Evolutionary conservation across 2,888 invertebrate genomes (phyloP).

Genomic region (Ceramica pisi): DNA sequence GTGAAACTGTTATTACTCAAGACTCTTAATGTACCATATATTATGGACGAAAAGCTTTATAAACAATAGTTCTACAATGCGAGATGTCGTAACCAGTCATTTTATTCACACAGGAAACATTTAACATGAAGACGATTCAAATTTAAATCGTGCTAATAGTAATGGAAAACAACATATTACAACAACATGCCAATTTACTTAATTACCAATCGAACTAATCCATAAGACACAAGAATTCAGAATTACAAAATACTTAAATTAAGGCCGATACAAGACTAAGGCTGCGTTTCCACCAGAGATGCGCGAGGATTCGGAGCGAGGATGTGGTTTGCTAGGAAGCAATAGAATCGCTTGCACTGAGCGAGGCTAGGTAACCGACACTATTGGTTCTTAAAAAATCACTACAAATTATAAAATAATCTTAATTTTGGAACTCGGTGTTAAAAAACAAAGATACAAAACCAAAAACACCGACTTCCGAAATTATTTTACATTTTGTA

Average conservation of each 20-base stretch:
- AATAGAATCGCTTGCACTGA: too few relatives aligned
- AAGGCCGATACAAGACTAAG: conserved; percentile 1
- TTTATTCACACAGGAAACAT: conserved; percentile 5
- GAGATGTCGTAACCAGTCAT: neutral
- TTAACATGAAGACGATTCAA: conserved; percentile 1
- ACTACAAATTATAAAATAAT: too few relatives aligned
- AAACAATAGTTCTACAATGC: neutral
- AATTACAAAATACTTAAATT: conserved; percentile 49
- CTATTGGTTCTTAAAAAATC: too few relatives aligned
- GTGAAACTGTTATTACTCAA: too few relatives aligned
- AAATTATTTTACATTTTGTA: too few relatives aligned
- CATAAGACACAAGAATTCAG: conserved; percentile 9
- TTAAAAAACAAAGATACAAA: too few relatives aligned
- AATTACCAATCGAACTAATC: conserved; percentile 43
- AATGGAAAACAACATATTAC: conserved; percentile 40
- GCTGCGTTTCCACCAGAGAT: neutral
- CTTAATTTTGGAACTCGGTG: too few relatives aligned
- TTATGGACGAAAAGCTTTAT: neutral
- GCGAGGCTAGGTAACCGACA: too few relatives aligned
- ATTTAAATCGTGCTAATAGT: conserved; percentile 16
- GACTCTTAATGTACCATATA: too few relatives aligned
- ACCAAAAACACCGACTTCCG: too few relatives aligned
- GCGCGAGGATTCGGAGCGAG: too few relatives aligned
- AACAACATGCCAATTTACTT: conserved; percentile 37
- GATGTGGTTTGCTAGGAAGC: too few relatives aligned